phyloP scores from a whole-genome alignment of 2,888 invertebrate genomes.

The Troilus luridus region DNA sequence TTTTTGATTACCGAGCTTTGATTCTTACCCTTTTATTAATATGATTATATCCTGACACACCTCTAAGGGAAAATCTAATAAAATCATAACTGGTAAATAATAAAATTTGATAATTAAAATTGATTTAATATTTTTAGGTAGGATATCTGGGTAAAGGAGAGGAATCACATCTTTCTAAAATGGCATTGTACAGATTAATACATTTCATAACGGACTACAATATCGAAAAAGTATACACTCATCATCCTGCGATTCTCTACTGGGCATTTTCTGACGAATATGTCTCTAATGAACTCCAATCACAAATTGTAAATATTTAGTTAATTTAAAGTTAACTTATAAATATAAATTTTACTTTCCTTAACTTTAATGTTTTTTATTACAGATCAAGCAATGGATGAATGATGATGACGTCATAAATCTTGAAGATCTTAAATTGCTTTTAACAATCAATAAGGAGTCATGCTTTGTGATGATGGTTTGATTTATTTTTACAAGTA shows the following conservation, averaged over 20 bases:
- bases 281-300: slow-evolving; percentile 49
- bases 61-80: not conserved
- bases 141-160: slow-evolving; percentile 26
- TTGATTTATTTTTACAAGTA: not conserved
- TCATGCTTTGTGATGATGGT: slow-evolving; percentile 32
- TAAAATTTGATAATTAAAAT: not conserved
- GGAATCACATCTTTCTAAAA: not conserved
- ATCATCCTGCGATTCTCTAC: slow-evolving; percentile 62
- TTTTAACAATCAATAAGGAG: slow-evolving; percentile 22
- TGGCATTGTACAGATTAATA: slow-evolving; percentile 43
- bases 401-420: slow-evolving; percentile 20
- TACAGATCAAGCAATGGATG: slow-evolving; percentile 56
- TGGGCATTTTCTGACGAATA: slow-evolving; percentile 61
- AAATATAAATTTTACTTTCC: not conserved
- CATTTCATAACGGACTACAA: slow-evolving; percentile 51
- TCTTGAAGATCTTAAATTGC: slow-evolving; percentile 48
- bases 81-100: not conserved
- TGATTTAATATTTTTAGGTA: slow-evolving; percentile 25
- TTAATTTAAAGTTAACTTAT: not conserved
- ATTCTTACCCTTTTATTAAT: not conserved
- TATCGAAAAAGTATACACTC: slow-evolving; percentile 61
- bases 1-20: too few species aligned
- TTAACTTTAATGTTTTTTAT: not conserved
- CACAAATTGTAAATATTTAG: slow-evolving; percentile 36
- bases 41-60: not conserved